Percentiles rank a stretch among this genome's conserved stretches.
These are phyloP conservation scores for Orius insidiosus DNA, from an alignment of 1,140 invertebrate genomes.

Conservation along the genomic window DNA sequence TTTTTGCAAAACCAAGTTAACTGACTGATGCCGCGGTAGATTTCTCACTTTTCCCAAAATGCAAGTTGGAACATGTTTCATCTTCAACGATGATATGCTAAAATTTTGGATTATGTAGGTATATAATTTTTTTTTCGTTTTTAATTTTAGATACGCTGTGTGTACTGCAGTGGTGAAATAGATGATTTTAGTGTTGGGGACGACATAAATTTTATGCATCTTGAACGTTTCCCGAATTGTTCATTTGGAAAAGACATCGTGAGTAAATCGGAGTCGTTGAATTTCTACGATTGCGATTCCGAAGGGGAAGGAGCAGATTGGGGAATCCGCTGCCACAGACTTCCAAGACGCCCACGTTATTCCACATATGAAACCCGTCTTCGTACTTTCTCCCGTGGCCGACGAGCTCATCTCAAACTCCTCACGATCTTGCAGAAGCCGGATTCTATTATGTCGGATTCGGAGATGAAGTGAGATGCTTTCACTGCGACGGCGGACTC, in stretches of 20 bases:
- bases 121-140: no score
- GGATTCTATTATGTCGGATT: slow-evolving; percentile 58
- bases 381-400: slow-evolving; percentile 38
- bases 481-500: slow-evolving; percentile 77
- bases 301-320: slow-evolving; percentile 4
- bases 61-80: no score
- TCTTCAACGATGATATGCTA: no score
- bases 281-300: slow-evolving; percentile 13
- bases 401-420: slow-evolving; percentile 42
- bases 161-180: slow-evolving; percentile 57
- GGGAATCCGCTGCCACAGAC: slow-evolving; percentile 41
- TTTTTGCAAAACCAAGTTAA: no score
- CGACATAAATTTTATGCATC: slow-evolving; percentile 58
- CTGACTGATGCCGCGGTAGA: no score
- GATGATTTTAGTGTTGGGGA: slow-evolving; percentile 53
- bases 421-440: slow-evolving; percentile 46
- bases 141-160: slow-evolving; percentile 56
- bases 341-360: slow-evolving; percentile 39
- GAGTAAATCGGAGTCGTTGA: slow-evolving; percentile 10
- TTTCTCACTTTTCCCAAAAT: no score
- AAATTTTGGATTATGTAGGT: no score
- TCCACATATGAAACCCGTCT: slow-evolving; percentile 43
- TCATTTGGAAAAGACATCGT: slow-evolving; percentile 13
- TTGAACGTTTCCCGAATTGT: slow-evolving; percentile 49
- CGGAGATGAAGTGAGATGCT: slow-evolving; percentile 67